These are phyloP conservation scores for Epistrophe grossulariae DNA, from an alignment of 2,888 invertebrate genomes.

Conservation along the genomic window DNA sequence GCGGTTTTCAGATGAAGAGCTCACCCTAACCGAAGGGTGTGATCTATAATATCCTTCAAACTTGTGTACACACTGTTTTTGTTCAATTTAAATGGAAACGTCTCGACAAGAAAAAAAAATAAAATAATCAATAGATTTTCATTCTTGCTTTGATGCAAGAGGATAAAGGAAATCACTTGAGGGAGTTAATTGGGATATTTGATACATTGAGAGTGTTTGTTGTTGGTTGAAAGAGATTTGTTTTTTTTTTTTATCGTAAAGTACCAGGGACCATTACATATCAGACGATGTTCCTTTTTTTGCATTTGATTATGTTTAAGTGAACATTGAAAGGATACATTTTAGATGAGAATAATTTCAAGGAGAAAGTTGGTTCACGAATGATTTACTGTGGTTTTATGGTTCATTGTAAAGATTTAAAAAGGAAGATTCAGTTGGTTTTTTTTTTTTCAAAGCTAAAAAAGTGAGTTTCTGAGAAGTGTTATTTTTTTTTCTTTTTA, in stretches of 20 bases:
- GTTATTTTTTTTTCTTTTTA: no score
- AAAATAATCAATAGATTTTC: conserved; percentile 41
- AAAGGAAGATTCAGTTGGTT: no score
- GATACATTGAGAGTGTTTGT: conserved; percentile 45
- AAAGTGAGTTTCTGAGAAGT: no score
- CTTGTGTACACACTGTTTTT: conserved; percentile 31
- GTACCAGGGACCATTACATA: conserved; percentile 44
- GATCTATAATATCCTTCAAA: conserved; percentile 41
- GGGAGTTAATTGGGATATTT: conserved; percentile 69
- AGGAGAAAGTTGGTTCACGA: background rate
- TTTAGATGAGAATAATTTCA: background rate
- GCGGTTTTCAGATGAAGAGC: conserved; percentile 28
- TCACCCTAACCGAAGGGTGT: conserved; percentile 22
- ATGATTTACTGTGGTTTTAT: background rate
- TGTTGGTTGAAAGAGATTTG: conserved; percentile 27
- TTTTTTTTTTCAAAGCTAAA: no score
- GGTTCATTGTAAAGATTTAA: background rate
- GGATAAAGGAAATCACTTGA: conserved; percentile 52
- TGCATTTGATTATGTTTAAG: conserved; percentile 37
- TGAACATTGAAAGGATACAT: conserved; percentile 38
- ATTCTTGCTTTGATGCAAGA: conserved; percentile 68
- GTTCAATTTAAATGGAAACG: conserved; percentile 40
- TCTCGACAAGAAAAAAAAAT: conserved; percentile 38
- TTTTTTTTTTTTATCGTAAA: conserved; percentile 1
- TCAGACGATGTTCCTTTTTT: conserved; percentile 22